A percentile compares a stretch with the other conserved stretches of the same genome.
These are phyloP conservation scores for Ursus arctos DNA, from an alignment of 2,113 vertebrate species.

Conservation along the genomic window DNA sequence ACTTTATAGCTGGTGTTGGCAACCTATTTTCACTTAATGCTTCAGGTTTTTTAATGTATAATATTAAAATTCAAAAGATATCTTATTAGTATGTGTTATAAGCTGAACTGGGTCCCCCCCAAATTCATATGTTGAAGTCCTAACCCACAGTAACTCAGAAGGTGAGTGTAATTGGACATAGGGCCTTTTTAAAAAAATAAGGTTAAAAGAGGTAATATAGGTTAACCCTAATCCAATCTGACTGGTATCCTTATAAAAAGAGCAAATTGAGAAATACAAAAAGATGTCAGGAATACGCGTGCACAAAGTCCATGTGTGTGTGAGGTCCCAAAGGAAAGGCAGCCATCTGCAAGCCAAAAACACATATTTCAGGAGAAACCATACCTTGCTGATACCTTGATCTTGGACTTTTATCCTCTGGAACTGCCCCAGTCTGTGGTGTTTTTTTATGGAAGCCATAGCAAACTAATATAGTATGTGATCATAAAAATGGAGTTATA, in stretches of 20 bases:
- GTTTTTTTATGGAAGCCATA: neutral
- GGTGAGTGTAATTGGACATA: neutral
- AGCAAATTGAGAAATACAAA: neutral
- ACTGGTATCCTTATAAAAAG: neutral
- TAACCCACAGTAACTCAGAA: neutral
- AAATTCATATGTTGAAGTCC: neutral
- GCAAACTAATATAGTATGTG: neutral
- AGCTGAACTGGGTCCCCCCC: neutral
- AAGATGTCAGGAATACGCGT: neutral
- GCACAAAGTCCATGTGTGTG: neutral
- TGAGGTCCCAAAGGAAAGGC: neutral
- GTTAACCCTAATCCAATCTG: neutral
- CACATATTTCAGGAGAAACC: neutral
- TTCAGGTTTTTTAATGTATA: neutral
- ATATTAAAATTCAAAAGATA: slow-evolving; percentile 49
- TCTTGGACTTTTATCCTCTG: neutral
- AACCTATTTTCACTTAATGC: neutral
- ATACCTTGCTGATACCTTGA: neutral
- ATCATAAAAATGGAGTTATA: neutral
- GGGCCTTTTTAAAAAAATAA: neutral
- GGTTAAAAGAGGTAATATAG: neutral
- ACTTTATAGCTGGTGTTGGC: neutral
- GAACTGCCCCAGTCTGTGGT: neutral
- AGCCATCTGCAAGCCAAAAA: neutral
- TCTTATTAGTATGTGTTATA: neutral